Percentiles rank a stretch among this genome's conserved stretches.
Evolutionary conservation across 2,113 vertebrate species (phyloP).

Genomic region (Fregetta grallaria): DNA sequence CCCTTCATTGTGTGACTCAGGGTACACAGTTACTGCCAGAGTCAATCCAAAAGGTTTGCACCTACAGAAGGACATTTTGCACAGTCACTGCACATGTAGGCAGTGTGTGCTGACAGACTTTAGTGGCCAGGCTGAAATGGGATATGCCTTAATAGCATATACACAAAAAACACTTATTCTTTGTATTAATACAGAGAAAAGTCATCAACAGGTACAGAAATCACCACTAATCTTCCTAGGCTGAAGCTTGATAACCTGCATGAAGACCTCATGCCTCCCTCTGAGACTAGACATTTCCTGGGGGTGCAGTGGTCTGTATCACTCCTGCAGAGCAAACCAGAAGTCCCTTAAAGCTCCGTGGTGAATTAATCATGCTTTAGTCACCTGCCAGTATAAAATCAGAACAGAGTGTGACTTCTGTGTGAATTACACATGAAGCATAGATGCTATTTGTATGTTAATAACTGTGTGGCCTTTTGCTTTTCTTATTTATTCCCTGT

Average conservation of each 20-base stretch:
- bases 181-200: background rate
- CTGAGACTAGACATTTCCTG: background rate
- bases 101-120: background rate
- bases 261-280: background rate
- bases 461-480: background rate
- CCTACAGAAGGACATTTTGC: background rate
- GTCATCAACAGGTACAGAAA: background rate
- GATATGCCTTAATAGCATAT: background rate
- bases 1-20: background rate
- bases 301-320: background rate
- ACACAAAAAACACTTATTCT: background rate
- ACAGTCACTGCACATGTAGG: fast-evolving
- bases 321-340: background rate
- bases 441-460: background rate
- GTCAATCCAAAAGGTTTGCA: background rate
- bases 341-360: background rate
- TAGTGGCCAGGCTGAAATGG: background rate
- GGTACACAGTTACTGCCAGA: background rate
- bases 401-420: background rate
- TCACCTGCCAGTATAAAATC: background rate
- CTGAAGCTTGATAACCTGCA: background rate
- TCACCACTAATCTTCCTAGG: background rate
- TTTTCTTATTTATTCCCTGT: background rate
- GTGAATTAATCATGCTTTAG: background rate
- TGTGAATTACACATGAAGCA: background rate